phyloP scores from a whole-genome alignment of 2,797 vertebrate genomes.

The Apogon talboti region DNA sequence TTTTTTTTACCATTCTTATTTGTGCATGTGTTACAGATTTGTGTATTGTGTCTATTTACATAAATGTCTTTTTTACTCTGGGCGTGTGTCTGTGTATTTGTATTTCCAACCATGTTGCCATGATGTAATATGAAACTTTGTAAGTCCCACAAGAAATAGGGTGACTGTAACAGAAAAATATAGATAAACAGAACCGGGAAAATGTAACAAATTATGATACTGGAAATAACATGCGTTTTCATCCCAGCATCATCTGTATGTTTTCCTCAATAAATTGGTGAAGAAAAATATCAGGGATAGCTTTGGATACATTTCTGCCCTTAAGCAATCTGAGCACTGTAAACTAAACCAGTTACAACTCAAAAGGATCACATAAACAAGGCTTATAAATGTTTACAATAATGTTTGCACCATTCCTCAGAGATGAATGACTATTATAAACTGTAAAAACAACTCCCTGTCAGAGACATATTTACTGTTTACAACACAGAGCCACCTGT shows the following conservation, averaged over 20 bases:
- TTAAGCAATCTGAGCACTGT: conserved; percentile 8
- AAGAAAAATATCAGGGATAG: conserved; percentile 11
- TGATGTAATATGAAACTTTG: conserved; percentile 12
- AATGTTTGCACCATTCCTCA: neutral
- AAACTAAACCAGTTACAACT: conserved; percentile 13
- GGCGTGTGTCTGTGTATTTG: neutral
- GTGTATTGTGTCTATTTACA: neutral
- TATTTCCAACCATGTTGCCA: neutral
- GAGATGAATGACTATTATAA: neutral
- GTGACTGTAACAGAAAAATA: conserved; percentile 11
- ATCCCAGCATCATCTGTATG: conserved; percentile 1
- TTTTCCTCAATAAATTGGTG: conserved; percentile 9
- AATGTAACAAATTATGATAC: conserved; percentile 7
- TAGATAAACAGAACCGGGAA: conserved; percentile 15
- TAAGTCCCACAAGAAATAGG: conserved; percentile 3
- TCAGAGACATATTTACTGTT: conserved; percentile 22
- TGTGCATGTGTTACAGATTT: neutral
- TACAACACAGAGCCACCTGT: conserved; percentile 41
- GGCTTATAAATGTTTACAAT: neutral
- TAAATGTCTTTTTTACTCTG: neutral
- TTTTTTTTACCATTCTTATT: neutral
- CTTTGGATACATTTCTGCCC: conserved; percentile 41
- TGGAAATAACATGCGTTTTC: conserved; percentile 14
- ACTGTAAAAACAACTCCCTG: conserved; percentile 3
- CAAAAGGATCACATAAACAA: conserved; percentile 20